Base-by-base conservation (phyloP, 2,888 invertebrate species). In the Anarsia innoxiella region DNA sequence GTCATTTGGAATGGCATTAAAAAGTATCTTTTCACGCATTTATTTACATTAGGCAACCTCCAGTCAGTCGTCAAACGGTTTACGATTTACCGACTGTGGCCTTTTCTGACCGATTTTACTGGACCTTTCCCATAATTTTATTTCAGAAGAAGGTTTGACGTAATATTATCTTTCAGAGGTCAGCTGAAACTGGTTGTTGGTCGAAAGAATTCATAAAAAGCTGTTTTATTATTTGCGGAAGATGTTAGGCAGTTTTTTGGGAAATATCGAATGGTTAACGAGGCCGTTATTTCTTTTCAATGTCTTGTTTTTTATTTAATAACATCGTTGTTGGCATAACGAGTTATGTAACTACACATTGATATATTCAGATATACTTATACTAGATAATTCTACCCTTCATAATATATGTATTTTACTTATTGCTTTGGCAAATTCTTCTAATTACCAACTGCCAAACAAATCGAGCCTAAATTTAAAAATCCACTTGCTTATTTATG, bases 131-230 rank as follows among this genome's bases (percentile, higher is more conserved):
- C 19, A 19, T 5, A 5, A 8, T 19, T n/a, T n/a, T n/a, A n/a
- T n/a, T n/a, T n/a, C n/a, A n/a, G n/a, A n/a, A n/a, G n/a, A n/a
- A n/a, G n/a, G n/a, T n/a, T n/a, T n/a, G n/a, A n/a, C n/a, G n/a
- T 32, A 16, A 25, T 25, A 3, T 25, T 25, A 31, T 44, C 46
- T 42, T 34, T 52, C 53, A 8, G 68, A 78, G 79, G 69, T 40
- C 60, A 34, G 13, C 2, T 10, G 12, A 25, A 2, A 23, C 15
- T 34, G 41, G 37, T 11, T 31, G 4, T 34, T 8, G 28, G 23
- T 37, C 26, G n/a, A 27, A 36, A 31, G 36, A 26, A 30, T 40
- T 41, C 42, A 45, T 47, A 47, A 48, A 49, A 49, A 32, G 41
- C 27, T 34, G 31, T 31, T 47, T 48, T 49, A 51, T 46, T 48